phyloP scores from a whole-genome alignment of 2,888 invertebrate species.

The Cyclophora punctaria region DNA sequence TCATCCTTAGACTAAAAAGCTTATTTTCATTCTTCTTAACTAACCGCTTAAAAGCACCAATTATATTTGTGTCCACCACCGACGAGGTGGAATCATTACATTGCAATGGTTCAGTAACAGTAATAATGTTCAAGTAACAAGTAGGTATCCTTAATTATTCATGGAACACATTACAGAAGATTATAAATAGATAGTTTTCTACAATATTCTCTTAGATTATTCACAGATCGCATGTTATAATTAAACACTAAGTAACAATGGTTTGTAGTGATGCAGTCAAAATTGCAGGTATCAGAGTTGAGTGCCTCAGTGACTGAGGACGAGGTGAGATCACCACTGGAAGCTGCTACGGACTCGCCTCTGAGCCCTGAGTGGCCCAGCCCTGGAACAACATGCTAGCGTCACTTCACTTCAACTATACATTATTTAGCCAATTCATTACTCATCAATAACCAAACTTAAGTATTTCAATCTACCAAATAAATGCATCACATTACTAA shows the following conservation, averaged over 20 bases:
- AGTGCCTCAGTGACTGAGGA: conserved; percentile 69
- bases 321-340: conserved; percentile 73
- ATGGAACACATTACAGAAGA: conserved; percentile 80
- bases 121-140: conserved; percentile 74
- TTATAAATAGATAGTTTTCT: conserved; percentile 77
- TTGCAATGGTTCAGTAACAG: conserved; percentile 77
- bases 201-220: conserved; percentile 76
- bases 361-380: conserved; percentile 81
- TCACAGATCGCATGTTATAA: conserved; percentile 83
- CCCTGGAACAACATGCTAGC: conserved; percentile 56
- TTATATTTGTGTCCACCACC: conserved; percentile 75
- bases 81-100: conserved; percentile 77
- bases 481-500: no score
- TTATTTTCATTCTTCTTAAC: conserved; percentile 73
- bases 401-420: no score
- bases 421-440: no score
- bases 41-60: conserved; percentile 75
- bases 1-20: conserved; percentile 73
- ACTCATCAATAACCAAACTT: no score
- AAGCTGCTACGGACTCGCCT: conserved; percentile 74
- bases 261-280: conserved; percentile 76
- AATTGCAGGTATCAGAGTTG: conserved; percentile 78
- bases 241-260: conserved; percentile 78
- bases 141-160: conserved; percentile 72
- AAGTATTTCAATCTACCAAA: no score